Evolutionary conservation across 2,797 vertebrate genomes (phyloP).

Genomic region (Hippoglossus hippoglossus): DNA sequence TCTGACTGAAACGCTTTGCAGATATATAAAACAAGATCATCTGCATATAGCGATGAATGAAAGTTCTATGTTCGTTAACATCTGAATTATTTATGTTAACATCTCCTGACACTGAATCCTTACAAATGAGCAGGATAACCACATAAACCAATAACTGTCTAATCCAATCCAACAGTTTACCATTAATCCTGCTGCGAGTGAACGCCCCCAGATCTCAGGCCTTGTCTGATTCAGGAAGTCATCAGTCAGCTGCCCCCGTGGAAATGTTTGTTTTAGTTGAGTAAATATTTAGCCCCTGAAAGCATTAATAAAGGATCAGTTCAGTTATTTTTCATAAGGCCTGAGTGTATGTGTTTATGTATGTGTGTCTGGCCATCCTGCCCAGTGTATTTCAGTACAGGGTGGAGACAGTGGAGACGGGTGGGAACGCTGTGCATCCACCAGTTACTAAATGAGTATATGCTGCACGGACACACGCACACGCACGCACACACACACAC

Average conservation of each 20-base stretch:
- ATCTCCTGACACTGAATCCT: neutral
- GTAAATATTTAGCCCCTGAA: slow-evolving; percentile 16
- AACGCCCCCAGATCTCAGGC: neutral
- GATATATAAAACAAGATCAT: slow-evolving; percentile 11
- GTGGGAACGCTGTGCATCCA: slow-evolving; percentile 66
- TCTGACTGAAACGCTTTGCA: neutral
- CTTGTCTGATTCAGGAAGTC: slow-evolving; percentile 5
- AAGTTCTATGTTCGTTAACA: too few relatives aligned
- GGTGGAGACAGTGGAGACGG: slow-evolving; percentile 81
- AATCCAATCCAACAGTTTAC: neutral
- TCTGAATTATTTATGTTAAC: neutral
- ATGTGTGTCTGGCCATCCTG: slow-evolving; percentile 38
- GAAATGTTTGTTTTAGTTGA: slow-evolving; percentile 27
- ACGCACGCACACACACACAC: slow-evolving; percentile 15
- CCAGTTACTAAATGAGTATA: slow-evolving; percentile 50
- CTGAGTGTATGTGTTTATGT: slow-evolving; percentile 40
- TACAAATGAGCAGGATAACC: neutral
- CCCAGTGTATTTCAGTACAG: slow-evolving; percentile 76
- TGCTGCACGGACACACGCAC: slow-evolving; percentile 6
- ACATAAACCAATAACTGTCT: too few relatives aligned
- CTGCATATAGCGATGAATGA: neutral
- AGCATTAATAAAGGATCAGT: slow-evolving; percentile 49
- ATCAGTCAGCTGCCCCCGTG: slow-evolving; percentile 15
- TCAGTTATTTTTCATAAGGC: slow-evolving; percentile 43
- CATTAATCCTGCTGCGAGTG: neutral